Percentiles rank a stretch among this genome's conserved stretches.
Evolutionary conservation across 1,140 invertebrate genomes (phyloP).

Genomic region (Ips nitidus): DNA sequence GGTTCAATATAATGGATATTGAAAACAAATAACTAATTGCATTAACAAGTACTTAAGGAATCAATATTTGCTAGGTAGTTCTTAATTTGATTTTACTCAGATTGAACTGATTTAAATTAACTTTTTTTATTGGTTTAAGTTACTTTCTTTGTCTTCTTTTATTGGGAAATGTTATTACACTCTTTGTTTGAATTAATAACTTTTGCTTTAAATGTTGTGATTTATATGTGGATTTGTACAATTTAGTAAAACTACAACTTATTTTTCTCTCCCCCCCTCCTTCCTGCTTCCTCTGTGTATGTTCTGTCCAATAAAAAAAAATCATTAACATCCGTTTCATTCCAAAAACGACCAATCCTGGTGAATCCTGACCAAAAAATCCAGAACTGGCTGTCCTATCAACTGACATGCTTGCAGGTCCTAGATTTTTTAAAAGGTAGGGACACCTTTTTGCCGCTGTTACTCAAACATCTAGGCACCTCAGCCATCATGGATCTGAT

Average conservation of each 20-base stretch:
- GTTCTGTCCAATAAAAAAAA: too few species aligned
- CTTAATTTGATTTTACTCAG: too few species aligned
- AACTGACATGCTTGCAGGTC: conserved; percentile 86
- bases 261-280: conserved; percentile 21
- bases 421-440: conserved; percentile 87
- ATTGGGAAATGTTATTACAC: too few species aligned
- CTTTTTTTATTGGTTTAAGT: too few species aligned
- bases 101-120: too few species aligned
- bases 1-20: too few species aligned
- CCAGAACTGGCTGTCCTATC: conserved; percentile 89
- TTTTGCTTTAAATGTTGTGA: conserved; percentile 8
- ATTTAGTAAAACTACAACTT: conserved; percentile 28
- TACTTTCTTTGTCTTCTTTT: too few species aligned
- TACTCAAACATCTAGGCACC: conserved; percentile 87
- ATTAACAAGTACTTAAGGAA: too few species aligned
- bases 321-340: neutral
- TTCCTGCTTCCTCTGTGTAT: conserved; percentile 1
- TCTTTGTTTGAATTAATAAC: too few species aligned
- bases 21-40: neutral
- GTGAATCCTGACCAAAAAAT: conserved; percentile 27
- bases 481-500: conserved; percentile 95
- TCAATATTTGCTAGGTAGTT: too few species aligned
- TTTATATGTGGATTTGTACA: neutral
- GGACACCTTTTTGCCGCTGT: conserved; percentile 80
- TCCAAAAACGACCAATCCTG: neutral